phyloP scores from a whole-genome alignment of 64 coral and sea anemone species.

The Pachyseris speciosa region DNA sequence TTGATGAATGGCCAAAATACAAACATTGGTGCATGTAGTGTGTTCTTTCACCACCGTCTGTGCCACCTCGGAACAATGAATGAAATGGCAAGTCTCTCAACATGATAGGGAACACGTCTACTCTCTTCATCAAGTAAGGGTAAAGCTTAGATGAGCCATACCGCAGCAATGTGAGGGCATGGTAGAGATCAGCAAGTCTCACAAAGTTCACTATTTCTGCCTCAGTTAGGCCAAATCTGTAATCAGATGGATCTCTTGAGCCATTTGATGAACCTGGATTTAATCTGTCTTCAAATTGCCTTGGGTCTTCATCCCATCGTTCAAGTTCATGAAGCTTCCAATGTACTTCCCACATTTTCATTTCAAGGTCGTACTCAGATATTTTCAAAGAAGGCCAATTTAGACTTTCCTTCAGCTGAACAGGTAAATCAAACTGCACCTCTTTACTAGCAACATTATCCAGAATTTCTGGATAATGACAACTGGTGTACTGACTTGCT shows the following conservation, averaged over 20 bases:
- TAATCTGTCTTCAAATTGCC: slow-evolving; percentile 26
- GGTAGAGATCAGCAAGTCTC: slow-evolving; percentile 15
- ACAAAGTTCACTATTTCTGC: slow-evolving; percentile 4
- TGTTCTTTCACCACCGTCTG: slow-evolving; percentile 44
- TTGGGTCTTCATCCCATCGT: slow-evolving; percentile 47
- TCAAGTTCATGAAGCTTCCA: slow-evolving; percentile 47
- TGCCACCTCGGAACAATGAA: slow-evolving; percentile 8
- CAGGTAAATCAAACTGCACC: background rate
- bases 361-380: slow-evolving; percentile 22
- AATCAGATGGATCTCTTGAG: background rate
- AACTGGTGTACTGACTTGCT: background rate
- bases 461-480: background rate
- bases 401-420: slow-evolving; percentile 2
- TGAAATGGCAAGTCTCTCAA: slow-evolving; percentile 17
- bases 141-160: slow-evolving; percentile 6
- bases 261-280: slow-evolving; percentile 37
- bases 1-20: slow-evolving; percentile 38
- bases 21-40: slow-evolving; percentile 55
- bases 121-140: slow-evolving; percentile 49
- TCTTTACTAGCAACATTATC: slow-evolving; percentile 30
- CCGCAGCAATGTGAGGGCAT: slow-evolving; percentile 9
- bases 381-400: slow-evolving; percentile 27
- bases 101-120: slow-evolving; percentile 21
- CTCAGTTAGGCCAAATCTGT: background rate
- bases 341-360: slow-evolving; percentile 44